A percentile compares a stretch with the other conserved stretches of the same genome.
Evolutionary conservation across 23 tunicate genomes (phyloP).

Genomic region (Trididemnum nubilum): DNA sequence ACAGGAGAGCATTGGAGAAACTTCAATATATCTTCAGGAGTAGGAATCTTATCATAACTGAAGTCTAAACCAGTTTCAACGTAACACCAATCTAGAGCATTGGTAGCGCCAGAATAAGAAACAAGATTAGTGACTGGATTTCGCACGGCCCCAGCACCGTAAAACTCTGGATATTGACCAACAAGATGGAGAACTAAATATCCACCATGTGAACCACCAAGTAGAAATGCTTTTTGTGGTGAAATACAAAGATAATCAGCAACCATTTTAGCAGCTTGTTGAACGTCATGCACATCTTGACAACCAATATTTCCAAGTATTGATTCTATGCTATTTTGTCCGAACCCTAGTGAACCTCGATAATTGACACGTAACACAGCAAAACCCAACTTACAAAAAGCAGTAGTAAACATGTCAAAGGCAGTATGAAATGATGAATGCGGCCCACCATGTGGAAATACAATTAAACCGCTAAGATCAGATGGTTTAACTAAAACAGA

Average conservation of each 20-base stretch:
- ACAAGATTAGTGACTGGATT: slow-evolving; percentile 85
- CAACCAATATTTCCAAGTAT: slow-evolving; percentile 51
- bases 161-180: slow-evolving; percentile 82
- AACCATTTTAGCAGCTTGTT: slow-evolving; percentile 55
- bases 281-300: slow-evolving; percentile 79
- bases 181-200: slow-evolving; percentile 86
- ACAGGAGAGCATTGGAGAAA: slow-evolving; percentile 75
- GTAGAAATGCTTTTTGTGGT: slow-evolving; percentile 38
- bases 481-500: slow-evolving; percentile 57
- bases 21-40: slow-evolving; percentile 2
- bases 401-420: slow-evolving; percentile 43
- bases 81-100: slow-evolving; percentile 78
- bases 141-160: slow-evolving; percentile 58
- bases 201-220: slow-evolving; percentile 97
- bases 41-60: slow-evolving; percentile 13
- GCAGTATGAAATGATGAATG: slow-evolving; percentile 41
- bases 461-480: slow-evolving; percentile 32
- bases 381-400: slow-evolving; percentile 52
- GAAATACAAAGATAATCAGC: slow-evolving; percentile 5
- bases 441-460: slow-evolving; percentile 91
- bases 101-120: slow-evolving; percentile 45
- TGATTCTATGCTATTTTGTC: slow-evolving; percentile 54
- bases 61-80: slow-evolving; percentile 53
- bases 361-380: slow-evolving; percentile 72
- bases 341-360: slow-evolving; percentile 83